Evolutionary conservation across 2,888 invertebrate species (phyloP), one percentile per base, ranked within the genome.

Genomic region (Synergus laeviventris): DNA sequence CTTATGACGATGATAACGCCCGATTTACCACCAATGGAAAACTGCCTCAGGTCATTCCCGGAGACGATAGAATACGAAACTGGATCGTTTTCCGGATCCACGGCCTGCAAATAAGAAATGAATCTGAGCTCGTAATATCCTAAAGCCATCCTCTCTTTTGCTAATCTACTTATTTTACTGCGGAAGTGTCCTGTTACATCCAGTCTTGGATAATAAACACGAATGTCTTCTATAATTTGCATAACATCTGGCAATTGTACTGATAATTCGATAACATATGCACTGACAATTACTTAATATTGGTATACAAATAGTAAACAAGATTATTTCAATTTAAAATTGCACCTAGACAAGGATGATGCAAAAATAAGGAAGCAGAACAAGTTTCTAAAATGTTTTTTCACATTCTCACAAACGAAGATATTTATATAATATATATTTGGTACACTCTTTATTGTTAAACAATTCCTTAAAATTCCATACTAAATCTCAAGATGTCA

Each of bases 1-100:
- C 96, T 92, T 84, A 97, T 96, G 73, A 97, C 96, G 79, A 95
- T 96, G 75, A 98, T 95, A 75, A 96, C 94, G n/a, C 98, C 98
- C n/a, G 94, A 96, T 85, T 94, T 95, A 78, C 96, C 93, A 38
- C 97, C 97, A 76, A 98, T 95, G 0, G 94, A 93, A 90, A 98
- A 98, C 89, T 97, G 97, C 9, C 96, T 93, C n/a, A 97, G 92
- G 89, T 97, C 97, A 86, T 97, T 97, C 39, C 97, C 97, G 0
- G 96, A 96, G n/a, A 95, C 92, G 74, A 97, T 97, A 2, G 96
- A 95, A 89, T 97, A 97, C 0, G 94, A 94, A 2, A 97, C 96
- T 0, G 94, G 95, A 90, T 97, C 97, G 86, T 96, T 96, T 91
- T 97, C 97, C 16, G 97, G 97, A 91, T 97, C 97, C 85, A 94